Percentiles rank a stretch among this genome's conserved stretches.
Conservation (phyloP, 2,113 vertebrate species). For the Scomber scombrus region DNA sequence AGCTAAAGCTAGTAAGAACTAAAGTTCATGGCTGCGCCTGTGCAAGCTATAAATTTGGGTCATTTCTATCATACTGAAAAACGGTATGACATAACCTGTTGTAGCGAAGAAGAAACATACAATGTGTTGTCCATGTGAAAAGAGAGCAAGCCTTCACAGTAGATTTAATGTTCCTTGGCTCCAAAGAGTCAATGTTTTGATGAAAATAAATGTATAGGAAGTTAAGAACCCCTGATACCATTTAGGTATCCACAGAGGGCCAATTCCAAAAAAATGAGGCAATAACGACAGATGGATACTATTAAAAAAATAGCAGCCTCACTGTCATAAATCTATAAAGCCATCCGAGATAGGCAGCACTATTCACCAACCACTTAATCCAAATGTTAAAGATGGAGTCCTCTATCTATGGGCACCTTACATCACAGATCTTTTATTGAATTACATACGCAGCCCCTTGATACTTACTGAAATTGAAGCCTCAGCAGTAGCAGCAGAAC, state of each 20-base stretch:
- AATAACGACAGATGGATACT: slow-evolving; percentile 24
- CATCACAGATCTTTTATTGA: slow-evolving; percentile 51
- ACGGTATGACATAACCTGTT: slow-evolving; percentile 4
- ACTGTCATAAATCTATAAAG: slow-evolving; percentile 24
- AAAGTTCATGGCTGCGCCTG: background rate
- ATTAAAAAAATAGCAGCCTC: slow-evolving; percentile 9
- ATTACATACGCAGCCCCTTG: slow-evolving; percentile 46
- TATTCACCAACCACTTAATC: slow-evolving; percentile 56
- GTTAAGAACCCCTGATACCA: background rate
- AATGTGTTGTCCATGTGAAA: slow-evolving; percentile 4
- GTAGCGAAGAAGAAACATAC: background rate
- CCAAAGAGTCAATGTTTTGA: background rate
- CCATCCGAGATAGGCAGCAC: slow-evolving; percentile 14
- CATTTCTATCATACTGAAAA: slow-evolving; percentile 36
- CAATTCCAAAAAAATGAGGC: slow-evolving; percentile 17
- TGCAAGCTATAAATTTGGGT: slow-evolving; percentile 30
- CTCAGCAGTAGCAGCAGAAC: background rate
- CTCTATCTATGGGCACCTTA: slow-evolving; percentile 7
- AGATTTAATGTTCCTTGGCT: background rate
- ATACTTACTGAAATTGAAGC: slow-evolving; percentile 62
- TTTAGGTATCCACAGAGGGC: background rate
- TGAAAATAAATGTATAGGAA: background rate
- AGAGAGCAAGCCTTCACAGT: background rate
- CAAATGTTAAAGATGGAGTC: slow-evolving; percentile 37
- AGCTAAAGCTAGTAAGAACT: background rate